Evolutionary conservation across 2,888 invertebrate genomes (phyloP).

Genomic region (Meganola albula): DNA sequence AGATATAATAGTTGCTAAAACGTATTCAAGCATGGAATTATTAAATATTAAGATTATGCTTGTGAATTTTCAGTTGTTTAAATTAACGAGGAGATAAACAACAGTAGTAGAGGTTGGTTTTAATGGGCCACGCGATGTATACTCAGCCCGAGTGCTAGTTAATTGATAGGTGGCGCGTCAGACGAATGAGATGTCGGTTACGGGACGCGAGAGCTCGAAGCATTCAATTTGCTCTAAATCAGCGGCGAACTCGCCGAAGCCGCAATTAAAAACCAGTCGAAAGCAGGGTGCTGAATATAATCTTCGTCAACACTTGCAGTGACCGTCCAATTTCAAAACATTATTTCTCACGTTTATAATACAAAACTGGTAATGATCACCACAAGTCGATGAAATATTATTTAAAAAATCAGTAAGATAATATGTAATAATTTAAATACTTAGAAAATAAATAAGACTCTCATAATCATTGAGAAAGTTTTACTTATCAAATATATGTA

Average conservation of each 20-base stretch:
- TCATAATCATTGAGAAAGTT: no score
- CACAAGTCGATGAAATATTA: no score
- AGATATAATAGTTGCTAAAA: no score
- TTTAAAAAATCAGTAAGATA: no score
- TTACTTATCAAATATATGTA: no score
- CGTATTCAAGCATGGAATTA: no score
- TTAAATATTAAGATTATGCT: no score
- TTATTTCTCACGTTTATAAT: slow-evolving; percentile 28
- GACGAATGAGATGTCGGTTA: slow-evolving; percentile 48
- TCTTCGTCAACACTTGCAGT: slow-evolving; percentile 49
- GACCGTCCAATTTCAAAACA: slow-evolving; percentile 42
- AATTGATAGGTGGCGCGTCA: slow-evolving; percentile 52
- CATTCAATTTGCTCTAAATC: slow-evolving; percentile 67
- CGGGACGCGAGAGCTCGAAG: slow-evolving; percentile 41
- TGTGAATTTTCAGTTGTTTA: no score
- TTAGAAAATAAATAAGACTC: no score
- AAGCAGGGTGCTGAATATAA: slow-evolving; percentile 50
- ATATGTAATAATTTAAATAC: no score
- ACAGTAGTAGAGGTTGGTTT: slow-evolving; percentile 20
- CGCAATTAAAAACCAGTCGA: slow-evolving; percentile 59
- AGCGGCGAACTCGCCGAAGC: slow-evolving; percentile 40
- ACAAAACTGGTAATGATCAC: slow-evolving; percentile 27
- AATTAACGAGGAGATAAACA: no score
- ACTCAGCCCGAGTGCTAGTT: slow-evolving; percentile 41
- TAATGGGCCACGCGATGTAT: slow-evolving; percentile 27